These are phyloP conservation scores for Neodiprion lecontei DNA, from an alignment of 1,140 invertebrate species.

Conservation along the genomic window DNA sequence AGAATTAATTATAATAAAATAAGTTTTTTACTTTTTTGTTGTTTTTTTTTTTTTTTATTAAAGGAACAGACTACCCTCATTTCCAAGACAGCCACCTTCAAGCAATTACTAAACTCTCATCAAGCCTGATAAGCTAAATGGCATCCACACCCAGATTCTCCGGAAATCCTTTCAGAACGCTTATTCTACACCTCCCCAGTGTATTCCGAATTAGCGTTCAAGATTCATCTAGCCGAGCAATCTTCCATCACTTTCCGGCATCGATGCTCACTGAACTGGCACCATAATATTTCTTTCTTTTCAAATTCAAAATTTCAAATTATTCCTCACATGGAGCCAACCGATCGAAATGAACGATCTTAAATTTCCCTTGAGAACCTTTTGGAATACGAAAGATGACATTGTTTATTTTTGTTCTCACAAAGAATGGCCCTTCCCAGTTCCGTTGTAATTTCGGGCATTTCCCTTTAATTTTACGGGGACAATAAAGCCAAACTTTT, in stretches of 20 bases:
- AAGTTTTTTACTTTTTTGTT: not conserved
- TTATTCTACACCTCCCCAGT: not conserved
- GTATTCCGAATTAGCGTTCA: slow-evolving; percentile 12
- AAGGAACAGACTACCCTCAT: slow-evolving; percentile 10
- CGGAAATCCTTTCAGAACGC: slow-evolving; percentile 14
- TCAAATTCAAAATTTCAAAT: not conserved
- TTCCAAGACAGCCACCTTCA: slow-evolving; percentile 12
- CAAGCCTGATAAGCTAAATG: not conserved
- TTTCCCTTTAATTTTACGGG: slow-evolving; percentile 21
- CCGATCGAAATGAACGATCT: slow-evolving; percentile 21
- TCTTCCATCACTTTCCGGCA: slow-evolving; percentile 20
- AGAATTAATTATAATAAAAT: not conserved
- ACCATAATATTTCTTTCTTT: not conserved
- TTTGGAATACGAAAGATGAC: slow-evolving; percentile 23
- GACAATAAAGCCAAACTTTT: slow-evolving; percentile 25
- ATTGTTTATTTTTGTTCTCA: slow-evolving; percentile 25
- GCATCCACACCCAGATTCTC: slow-evolving; percentile 8
- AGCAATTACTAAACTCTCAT: slow-evolving; percentile 17
- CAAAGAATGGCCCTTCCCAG: slow-evolving; percentile 21
- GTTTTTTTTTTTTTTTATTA: not conserved
- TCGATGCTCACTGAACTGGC: slow-evolving; percentile 20
- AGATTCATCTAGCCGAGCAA: not conserved
- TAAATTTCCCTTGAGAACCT: slow-evolving; percentile 20
- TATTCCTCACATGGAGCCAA: slow-evolving; percentile 13
- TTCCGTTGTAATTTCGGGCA: slow-evolving; percentile 20